These are phyloP conservation scores for Vulpes ferrilata DNA, from an alignment of 2,113 vertebrate species.

Conservation along the genomic window DNA sequence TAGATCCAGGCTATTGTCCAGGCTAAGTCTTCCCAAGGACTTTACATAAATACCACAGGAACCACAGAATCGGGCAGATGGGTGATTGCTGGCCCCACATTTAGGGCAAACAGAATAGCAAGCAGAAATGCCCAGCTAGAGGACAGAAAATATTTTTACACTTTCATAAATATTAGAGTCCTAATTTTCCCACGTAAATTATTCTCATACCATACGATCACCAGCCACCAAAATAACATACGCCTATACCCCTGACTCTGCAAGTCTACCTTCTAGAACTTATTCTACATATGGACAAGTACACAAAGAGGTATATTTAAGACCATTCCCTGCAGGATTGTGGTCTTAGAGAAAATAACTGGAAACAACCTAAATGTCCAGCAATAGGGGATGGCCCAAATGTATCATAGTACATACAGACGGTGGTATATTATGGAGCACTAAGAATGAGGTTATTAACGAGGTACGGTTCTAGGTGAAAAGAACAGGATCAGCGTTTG, in stretches of 20 bases:
- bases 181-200: neutral
- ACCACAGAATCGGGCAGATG: conserved; percentile 90
- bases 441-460: conserved; percentile 24
- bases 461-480: neutral
- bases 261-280: conserved; percentile 23
- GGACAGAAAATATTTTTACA: conserved; percentile 59
- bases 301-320: conserved; percentile 22
- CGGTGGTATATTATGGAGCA: neutral
- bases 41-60: conserved; percentile 91
- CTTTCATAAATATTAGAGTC: conserved; percentile 35
- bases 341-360: conserved; percentile 15
- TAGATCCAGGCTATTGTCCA: neutral
- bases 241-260: neutral
- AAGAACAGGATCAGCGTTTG: neutral
- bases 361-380: conserved; percentile 42
- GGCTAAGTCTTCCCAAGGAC: conserved; percentile 73
- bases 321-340: neutral
- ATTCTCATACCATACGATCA: neutral
- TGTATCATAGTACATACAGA: neutral
- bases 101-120: conserved; percentile 88
- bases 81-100: conserved; percentile 91
- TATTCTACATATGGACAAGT: neutral
- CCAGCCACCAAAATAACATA: conserved; percentile 30
- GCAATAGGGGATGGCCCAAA: neutral
- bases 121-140: conserved; percentile 85